phyloP scores from a whole-genome alignment of 2,113 vertebrate species.

The Phasianus colchicus region DNA sequence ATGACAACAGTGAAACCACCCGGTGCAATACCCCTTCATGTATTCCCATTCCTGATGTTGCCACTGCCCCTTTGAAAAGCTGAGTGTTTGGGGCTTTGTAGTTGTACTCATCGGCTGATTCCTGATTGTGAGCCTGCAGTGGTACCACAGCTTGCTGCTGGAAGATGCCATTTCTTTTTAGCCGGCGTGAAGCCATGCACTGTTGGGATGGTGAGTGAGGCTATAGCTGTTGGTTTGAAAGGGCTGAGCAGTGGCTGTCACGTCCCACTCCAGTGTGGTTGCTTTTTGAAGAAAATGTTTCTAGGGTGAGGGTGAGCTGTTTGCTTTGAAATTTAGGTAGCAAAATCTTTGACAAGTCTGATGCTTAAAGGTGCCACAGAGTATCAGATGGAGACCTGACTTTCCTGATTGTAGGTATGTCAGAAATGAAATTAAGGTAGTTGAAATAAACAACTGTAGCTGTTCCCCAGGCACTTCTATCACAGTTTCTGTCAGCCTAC shows the following conservation, averaged over 20 bases:
- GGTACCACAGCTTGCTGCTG: not conserved
- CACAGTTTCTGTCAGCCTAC: not conserved
- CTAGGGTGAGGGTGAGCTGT: not conserved
- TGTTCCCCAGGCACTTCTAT: not conserved
- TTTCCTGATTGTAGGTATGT: not conserved
- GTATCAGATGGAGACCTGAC: too few relatives aligned
- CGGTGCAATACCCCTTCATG: not conserved
- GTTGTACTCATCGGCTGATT: fast-evolving
- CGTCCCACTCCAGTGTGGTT: not conserved
- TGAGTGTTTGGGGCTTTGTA: not conserved
- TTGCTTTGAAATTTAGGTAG: not conserved
- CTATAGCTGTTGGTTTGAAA: not conserved
- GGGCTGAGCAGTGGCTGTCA: not conserved
- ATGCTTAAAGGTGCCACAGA: fast-evolving
- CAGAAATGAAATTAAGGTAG: not conserved
- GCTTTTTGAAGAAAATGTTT: not conserved
- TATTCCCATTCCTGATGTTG: fast-evolving
- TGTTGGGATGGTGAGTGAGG: not conserved
- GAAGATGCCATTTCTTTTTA: not conserved
- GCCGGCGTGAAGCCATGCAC: fast-evolving
- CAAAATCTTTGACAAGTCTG: not conserved
- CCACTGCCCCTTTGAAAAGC: not conserved
- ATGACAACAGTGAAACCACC: not conserved
- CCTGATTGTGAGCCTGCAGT: not conserved
- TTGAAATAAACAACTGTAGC: not conserved